phyloP scores from a whole-genome alignment of 2,888 invertebrate species.

The Syrphus vitripennis region DNA sequence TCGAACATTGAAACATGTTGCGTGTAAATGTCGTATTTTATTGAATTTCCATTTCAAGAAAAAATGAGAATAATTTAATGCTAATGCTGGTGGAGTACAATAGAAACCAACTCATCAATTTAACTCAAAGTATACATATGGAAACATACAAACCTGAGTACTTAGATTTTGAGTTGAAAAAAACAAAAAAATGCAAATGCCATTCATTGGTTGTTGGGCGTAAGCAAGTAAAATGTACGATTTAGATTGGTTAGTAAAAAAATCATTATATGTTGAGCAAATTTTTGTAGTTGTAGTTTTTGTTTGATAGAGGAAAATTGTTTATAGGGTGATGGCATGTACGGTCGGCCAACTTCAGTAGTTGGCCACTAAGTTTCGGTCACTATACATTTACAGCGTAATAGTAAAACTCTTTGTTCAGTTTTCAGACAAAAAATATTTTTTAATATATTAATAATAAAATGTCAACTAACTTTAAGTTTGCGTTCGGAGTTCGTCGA shows the following conservation, averaged over 20 bases:
- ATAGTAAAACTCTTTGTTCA: too few species aligned
- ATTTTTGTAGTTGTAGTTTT: constrained; percentile 20
- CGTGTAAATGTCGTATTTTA: neutral
- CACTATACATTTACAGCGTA: too few species aligned
- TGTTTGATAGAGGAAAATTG: too few species aligned
- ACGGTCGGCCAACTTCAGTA: too few species aligned
- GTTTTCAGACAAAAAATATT: too few species aligned
- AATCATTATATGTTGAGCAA: constrained; percentile 52
- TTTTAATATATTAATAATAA: too few species aligned
- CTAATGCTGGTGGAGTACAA: neutral
- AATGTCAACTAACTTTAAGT: too few species aligned
- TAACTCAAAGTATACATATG: constrained; percentile 49
- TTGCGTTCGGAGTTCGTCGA: too few species aligned
- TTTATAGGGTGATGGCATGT: too few species aligned
- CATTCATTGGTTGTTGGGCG: constrained; percentile 67
- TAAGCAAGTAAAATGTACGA: constrained; percentile 61
- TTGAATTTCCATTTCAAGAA: neutral
- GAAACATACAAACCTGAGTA: constrained; percentile 37
- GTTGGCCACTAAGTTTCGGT: too few species aligned
- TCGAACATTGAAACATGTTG: constrained; percentile 8
- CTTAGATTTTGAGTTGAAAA: constrained; percentile 53
- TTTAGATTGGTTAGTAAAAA: constrained; percentile 59
- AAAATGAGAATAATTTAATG: neutral
- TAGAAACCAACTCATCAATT: neutral
- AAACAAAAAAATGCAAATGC: constrained; percentile 56